Percentiles rank a stretch among this genome's conserved stretches.
phyloP scores from a whole-genome alignment of 2,888 invertebrate species.

The Mamestra brassicae region DNA sequence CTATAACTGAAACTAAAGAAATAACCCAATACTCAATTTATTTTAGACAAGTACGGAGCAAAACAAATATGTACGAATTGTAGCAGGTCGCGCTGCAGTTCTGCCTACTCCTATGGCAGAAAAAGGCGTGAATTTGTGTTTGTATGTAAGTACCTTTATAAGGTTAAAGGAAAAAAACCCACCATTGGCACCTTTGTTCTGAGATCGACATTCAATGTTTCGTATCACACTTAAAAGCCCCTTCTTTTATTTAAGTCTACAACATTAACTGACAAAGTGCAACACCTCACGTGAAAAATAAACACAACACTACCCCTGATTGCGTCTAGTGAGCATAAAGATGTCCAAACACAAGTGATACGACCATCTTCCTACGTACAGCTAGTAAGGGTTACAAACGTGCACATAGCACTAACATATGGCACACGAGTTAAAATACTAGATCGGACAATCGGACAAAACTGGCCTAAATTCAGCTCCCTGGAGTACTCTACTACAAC shows the following conservation, averaged over 20 bases:
- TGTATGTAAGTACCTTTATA: too few relatives aligned
- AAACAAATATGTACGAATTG: too few relatives aligned
- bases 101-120: too few relatives aligned
- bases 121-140: too few relatives aligned
- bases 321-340: slow-evolving; percentile 19
- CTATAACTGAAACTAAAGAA: too few relatives aligned
- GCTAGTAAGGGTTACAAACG: slow-evolving; percentile 32
- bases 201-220: too few relatives aligned
- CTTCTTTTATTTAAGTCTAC: not conserved
- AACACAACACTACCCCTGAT: slow-evolving; percentile 5
- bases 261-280: not conserved
- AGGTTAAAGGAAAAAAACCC: too few relatives aligned
- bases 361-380: not conserved
- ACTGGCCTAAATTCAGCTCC: slow-evolving; percentile 13
- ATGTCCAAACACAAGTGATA: slow-evolving; percentile 21
- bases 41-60: too few relatives aligned
- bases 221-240: not conserved
- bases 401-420: slow-evolving; percentile 36
- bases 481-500: slow-evolving; percentile 21
- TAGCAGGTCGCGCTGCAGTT: too few relatives aligned
- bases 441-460: not conserved
- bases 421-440: slow-evolving; percentile 9
- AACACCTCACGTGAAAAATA: not conserved
- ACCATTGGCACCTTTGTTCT: too few relatives aligned
- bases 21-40: too few relatives aligned